phyloP scores from a whole-genome alignment of 2,113 vertebrate species.

The Chaetodon trifascialis region DNA sequence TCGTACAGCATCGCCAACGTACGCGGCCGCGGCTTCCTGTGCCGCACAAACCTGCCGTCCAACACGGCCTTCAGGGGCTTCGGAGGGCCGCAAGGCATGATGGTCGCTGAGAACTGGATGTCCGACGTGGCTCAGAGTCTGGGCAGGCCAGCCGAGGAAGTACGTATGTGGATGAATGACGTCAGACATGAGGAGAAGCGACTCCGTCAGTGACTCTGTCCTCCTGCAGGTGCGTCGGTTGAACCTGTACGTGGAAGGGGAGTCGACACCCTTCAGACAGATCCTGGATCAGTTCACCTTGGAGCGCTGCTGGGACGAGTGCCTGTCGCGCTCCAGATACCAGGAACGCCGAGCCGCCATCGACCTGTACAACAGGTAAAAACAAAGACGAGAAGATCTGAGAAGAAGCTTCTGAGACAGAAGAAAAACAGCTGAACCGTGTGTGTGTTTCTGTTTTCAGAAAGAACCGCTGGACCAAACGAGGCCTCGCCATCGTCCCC shows the following conservation, averaged over 20 bases:
- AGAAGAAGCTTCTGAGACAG: conserved; percentile 60
- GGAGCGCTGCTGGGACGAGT: conserved; percentile 93
- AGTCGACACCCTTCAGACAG: conserved; percentile 92
- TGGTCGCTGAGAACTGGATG: conserved; percentile 94
- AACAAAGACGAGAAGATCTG: background rate
- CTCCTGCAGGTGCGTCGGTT: conserved; percentile 87
- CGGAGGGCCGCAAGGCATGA: conserved; percentile 95
- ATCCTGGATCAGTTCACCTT: conserved; percentile 89
- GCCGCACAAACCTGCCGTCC: conserved; percentile 94
- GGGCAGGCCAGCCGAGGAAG: conserved; percentile 88
- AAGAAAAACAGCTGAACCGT: conserved; percentile 68
- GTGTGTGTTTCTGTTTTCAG: conserved; percentile 69
- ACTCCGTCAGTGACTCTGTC: background rate
- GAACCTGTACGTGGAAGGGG: conserved; percentile 92
- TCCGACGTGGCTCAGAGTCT: conserved; percentile 87
- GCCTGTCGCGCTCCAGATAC: conserved; percentile 85
- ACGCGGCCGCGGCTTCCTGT: conserved; percentile 86
- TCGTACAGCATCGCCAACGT: conserved; percentile 92
- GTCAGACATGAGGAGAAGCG: background rate
- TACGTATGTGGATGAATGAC: conserved; percentile 44
- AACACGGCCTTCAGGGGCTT: conserved; percentile 98
- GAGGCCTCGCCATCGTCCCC: conserved; percentile 92
- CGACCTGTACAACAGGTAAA: conserved; percentile 91
- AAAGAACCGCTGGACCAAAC: conserved; percentile 96
- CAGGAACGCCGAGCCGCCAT: conserved; percentile 77